Evolutionary conservation across 1,140 invertebrate species (phyloP).

Genomic region (Rhagoletis zephyria): DNA sequence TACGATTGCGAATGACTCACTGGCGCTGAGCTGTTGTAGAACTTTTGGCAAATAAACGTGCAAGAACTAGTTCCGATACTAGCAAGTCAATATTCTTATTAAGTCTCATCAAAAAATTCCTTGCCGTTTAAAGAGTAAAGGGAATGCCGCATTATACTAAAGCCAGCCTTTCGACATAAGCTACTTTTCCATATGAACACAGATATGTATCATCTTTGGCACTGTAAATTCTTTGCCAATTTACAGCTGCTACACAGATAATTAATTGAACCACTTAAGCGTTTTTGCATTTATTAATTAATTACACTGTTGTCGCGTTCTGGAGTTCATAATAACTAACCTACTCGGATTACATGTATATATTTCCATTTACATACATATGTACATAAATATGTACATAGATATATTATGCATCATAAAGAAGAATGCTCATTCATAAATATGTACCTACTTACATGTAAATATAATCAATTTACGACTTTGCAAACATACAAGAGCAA

Average conservation of each 20-base stretch:
- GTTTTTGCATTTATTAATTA: conserved; percentile 47
- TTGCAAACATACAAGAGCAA: too few relatives aligned
- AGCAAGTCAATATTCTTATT: too few relatives aligned
- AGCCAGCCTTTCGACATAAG: too few relatives aligned
- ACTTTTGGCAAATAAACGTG: too few relatives aligned
- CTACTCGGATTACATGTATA: conserved; percentile 6
- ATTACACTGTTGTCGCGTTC: conserved; percentile 28
- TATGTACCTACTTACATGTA: background rate
- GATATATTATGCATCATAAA: background rate
- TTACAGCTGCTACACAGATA: conserved; percentile 27
- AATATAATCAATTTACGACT: background rate
- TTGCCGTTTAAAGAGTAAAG: too few relatives aligned
- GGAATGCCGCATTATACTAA: too few relatives aligned
- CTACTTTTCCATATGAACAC: too few relatives aligned
- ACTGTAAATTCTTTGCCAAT: conserved; percentile 38
- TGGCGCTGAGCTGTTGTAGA: too few relatives aligned
- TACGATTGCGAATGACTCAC: too few relatives aligned
- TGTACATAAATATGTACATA: background rate
- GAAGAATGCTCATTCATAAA: too few relatives aligned
- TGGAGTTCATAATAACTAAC: conserved; percentile 30
- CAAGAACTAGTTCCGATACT: too few relatives aligned
- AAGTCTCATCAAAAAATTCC: too few relatives aligned
- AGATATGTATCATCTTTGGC: background rate
- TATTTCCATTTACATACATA: background rate
- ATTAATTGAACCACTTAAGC: conserved; percentile 52